phyloP scores from a whole-genome alignment of 2,113 vertebrate genomes.

The Calonectris borealis region DNA sequence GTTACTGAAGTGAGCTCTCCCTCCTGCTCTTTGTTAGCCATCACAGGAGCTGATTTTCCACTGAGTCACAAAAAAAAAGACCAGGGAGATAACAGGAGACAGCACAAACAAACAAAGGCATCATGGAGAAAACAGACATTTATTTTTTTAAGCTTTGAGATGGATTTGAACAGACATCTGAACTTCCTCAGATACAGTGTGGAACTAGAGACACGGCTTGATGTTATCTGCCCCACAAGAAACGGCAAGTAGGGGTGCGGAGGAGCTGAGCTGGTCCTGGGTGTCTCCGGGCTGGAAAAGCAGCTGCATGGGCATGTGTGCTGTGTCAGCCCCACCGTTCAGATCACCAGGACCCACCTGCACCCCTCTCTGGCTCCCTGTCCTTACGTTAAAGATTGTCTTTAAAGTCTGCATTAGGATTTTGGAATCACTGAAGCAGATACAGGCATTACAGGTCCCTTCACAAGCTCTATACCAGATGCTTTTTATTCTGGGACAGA shows the following conservation, averaged over 20 bases:
- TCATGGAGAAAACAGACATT: background rate
- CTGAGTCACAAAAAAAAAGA: conserved; percentile 15
- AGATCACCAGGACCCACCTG: background rate
- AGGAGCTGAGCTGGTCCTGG: background rate
- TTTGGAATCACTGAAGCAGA: background rate
- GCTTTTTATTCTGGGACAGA: background rate
- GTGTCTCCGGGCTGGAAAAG: background rate
- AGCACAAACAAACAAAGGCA: background rate
- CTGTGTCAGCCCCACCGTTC: background rate
- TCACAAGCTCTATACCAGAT: background rate
- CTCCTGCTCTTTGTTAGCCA: background rate
- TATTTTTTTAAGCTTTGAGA: background rate
- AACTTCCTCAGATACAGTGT: background rate
- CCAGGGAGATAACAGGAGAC: background rate
- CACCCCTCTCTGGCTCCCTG: background rate
- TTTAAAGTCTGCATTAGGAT: background rate
- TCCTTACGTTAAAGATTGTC: background rate
- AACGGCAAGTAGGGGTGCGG: background rate
- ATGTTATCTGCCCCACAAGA: background rate
- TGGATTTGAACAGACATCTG: background rate
- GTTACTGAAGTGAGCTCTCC: conserved; percentile 1
- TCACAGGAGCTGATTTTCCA: background rate
- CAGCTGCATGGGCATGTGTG: background rate
- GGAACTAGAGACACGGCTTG: background rate
- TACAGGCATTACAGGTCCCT: background rate